Percentiles rank a stretch among this genome's conserved stretches.
These are phyloP conservation scores for Magallana gigas DNA, from an alignment of 1,140 invertebrate genomes.

Conservation along the genomic window DNA sequence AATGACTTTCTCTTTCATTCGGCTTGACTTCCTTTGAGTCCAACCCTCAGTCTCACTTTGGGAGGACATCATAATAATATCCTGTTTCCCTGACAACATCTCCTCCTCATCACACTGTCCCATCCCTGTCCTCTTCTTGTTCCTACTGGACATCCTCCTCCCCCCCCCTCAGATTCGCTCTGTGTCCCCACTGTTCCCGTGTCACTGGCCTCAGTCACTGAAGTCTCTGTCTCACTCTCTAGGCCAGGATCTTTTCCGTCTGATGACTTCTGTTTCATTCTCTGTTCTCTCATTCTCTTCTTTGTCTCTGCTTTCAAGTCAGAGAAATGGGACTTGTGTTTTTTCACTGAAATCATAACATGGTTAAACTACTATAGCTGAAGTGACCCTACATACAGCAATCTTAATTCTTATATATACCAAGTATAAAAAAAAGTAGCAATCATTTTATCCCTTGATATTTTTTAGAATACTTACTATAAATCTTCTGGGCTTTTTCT, in stretches of 20 bases:
- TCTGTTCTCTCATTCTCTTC: constrained; percentile 39
- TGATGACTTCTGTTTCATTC: background rate
- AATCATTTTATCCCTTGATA: too few relatives aligned
- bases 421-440: too few relatives aligned
- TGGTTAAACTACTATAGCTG: background rate
- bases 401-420: background rate
- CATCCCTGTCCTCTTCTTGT: background rate
- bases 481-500: constrained; percentile 51
- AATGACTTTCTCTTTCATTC: background rate
- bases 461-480: constrained; percentile 49
- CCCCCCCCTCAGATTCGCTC: background rate
- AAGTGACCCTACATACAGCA: too few relatives aligned
- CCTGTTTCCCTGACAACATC: background rate
- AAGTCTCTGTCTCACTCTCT: background rate
- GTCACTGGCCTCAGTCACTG: background rate
- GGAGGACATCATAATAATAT: background rate
- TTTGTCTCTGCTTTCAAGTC: constrained; percentile 45
- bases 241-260: too few relatives aligned
- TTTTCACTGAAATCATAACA: background rate
- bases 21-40: background rate
- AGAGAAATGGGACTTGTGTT: constrained; percentile 51
- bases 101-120: background rate
- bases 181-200: background rate
- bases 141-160: background rate
- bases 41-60: background rate